Evolutionary conservation across 1,140 invertebrate species (phyloP), one percentile per base, ranked within the genome.

Genomic region (Coptotermes formosanus): DNA sequence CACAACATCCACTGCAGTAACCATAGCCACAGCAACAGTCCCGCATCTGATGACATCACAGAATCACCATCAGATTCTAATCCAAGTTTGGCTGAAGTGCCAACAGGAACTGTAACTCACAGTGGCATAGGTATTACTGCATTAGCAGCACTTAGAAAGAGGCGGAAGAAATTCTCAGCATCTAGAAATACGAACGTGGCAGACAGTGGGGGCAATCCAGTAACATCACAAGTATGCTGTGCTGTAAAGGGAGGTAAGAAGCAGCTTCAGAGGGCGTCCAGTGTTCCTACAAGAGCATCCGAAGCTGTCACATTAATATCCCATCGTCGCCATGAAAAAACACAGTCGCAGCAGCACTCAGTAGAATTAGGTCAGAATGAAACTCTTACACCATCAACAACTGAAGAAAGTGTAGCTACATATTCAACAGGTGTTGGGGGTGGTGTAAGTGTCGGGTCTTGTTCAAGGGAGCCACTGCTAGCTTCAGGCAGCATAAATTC

Each of bases 151-250:
- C 91, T 96, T 30, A 94, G 94, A 88, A 94, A 94, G 88, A 96
- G 96, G 90, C 93, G 95, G 75, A 96, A 96, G 90, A 96, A 95
- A 88, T 96, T 96, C 90, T 95, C 95, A 1, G 93, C 95, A 55
- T 96, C 95, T 38, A 92, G 95, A 86, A 94, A 95, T 85, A 93
- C 94, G 44, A 89, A 87, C 86, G 87, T 87, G 52, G 87, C 88
- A 83, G 88, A 88, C 75, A 86, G 87, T 75, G 88, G 88, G 30
- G 89, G 89, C 83, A 88, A 83, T 32, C 87, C 88, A 55, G 90
- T 89, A 85, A 90, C 90, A 1, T n/a, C 81, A 23, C 81, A n/a
- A 11, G 55, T 86, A 90, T 52, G 84, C 88, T 21, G 14, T 89
- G 3, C 89, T 89, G 21, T 88, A 89, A 21, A 89, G 87, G n/a